These are phyloP conservation scores for Neomonachus schauinslandi DNA, from an alignment of 2,113 vertebrate genomes.

Conservation along the genomic window DNA sequence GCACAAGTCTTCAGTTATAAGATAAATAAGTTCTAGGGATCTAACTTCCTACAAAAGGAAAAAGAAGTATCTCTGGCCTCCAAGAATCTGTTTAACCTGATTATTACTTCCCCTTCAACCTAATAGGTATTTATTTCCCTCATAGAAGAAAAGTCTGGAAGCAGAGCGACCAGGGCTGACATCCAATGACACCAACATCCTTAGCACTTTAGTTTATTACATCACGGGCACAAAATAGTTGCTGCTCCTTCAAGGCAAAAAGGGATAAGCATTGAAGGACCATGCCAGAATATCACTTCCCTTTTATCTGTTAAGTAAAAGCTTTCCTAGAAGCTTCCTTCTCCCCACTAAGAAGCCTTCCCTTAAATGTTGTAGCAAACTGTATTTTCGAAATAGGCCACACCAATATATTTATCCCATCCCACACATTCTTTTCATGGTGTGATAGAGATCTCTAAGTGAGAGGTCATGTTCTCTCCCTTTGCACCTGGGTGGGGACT, in stretches of 20 bases:
- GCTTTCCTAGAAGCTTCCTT: not conserved
- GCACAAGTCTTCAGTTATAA: not conserved
- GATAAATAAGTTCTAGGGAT: not conserved
- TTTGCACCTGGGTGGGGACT: not conserved
- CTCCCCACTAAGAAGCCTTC: not conserved
- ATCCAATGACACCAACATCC: not conserved
- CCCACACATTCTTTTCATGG: not conserved
- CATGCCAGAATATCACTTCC: not conserved
- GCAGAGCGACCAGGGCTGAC: not conserved
- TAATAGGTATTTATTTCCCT: slow-evolving; percentile 28
- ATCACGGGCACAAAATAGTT: not conserved
- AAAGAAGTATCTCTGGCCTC: not conserved
- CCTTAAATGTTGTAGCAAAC: not conserved
- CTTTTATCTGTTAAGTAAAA: not conserved
- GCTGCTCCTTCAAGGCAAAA: not conserved
- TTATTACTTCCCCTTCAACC: not conserved
- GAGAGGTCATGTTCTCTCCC: not conserved
- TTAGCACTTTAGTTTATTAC: not conserved
- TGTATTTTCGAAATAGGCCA: not conserved
- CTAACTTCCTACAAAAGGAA: not conserved
- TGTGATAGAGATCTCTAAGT: not conserved
- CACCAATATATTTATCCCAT: not conserved
- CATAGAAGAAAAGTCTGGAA: not conserved
- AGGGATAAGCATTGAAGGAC: not conserved
- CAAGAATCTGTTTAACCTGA: not conserved